Base-by-base conservation (phyloP, 2,797 vertebrate species). In the Rhincodon typus region DNA sequence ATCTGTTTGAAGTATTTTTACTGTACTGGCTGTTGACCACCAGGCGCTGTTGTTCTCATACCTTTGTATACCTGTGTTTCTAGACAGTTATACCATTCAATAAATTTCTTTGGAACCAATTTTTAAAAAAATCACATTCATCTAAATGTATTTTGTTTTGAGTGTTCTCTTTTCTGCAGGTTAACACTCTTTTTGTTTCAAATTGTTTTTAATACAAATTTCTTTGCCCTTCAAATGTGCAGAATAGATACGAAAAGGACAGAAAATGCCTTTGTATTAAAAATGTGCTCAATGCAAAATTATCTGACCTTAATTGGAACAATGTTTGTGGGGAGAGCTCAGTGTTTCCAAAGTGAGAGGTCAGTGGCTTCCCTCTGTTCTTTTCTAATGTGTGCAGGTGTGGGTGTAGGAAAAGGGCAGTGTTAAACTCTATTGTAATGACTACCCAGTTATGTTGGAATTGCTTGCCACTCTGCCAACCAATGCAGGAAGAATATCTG, bases 111-210 rank as follows among this genome's bases (percentile, higher is more conserved):
- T 74, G 94, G 70, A 95, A 95, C 46, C 94, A 95, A 74, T 97
- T 98, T 98, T 98, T 98, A 98, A 98, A 98, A 98, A 98, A 99
- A 99, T 99, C n/a, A n/a, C n/a, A n/a, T n/a, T n/a, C n/a, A n/a
- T n/a, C n/a, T 99, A 98, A 99, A 98, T 98, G 97, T 98, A 99
- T 98, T 96, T 95, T 3, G 82, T 79, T 46, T 95, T 74, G 23
- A 38, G 74, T 95, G 25, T n/a, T 77, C 0, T 95, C 19, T n/a
- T 93, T 67, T 69, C 12, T 38, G 8, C 57, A 57, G 12, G 57
- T 57, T 17, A 57, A 90, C 13, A 34, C 13, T 1, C 30, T 30
- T 95, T 46, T 19, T 15, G 27, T 95, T 23, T 72, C 25, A 94
- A 69, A 50, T 67, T 46, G 42, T 95, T 27, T 95, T 77, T 34